These are phyloP conservation scores for Labrus mixtus DNA, from an alignment of 2,113 vertebrate species.

Conservation along the genomic window DNA sequence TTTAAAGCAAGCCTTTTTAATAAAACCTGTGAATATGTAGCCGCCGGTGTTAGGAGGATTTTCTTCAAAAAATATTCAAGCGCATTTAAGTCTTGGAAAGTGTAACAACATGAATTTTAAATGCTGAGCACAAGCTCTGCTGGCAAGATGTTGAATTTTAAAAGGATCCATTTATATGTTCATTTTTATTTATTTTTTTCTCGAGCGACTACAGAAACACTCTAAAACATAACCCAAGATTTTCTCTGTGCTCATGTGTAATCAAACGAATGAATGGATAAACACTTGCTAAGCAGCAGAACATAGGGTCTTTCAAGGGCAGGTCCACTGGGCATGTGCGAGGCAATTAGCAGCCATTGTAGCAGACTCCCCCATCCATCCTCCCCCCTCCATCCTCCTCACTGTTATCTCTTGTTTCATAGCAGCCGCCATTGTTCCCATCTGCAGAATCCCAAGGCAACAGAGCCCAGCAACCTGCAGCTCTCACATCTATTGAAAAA, in stretches of 20 bases:
- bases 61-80: slow-evolving; percentile 10
- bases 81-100: slow-evolving; percentile 22
- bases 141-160: neutral
- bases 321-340: slow-evolving; percentile 30
- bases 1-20: slow-evolving; percentile 13
- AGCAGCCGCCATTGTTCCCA: slow-evolving; percentile 23
- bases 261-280: slow-evolving; percentile 15
- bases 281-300: slow-evolving; percentile 26
- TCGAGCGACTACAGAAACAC: neutral
- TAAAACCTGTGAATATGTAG: neutral
- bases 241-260: slow-evolving; percentile 9
- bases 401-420: slow-evolving; percentile 42
- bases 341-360: slow-evolving; percentile 38
- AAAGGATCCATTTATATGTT: neutral
- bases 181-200: neutral
- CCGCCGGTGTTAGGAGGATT: slow-evolving; percentile 3
- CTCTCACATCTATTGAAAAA: slow-evolving; percentile 24
- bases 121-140: slow-evolving; percentile 8
- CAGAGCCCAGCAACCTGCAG: slow-evolving; percentile 25
- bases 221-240: neutral
- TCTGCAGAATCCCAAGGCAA: slow-evolving; percentile 23
- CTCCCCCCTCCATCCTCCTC: neutral
- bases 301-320: slow-evolving; percentile 27
- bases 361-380: neutral
- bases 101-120: slow-evolving; percentile 6